Evolutionary conservation across 2,888 invertebrate species (phyloP).

Genomic region (Gymnosoma rotundatum): DNA sequence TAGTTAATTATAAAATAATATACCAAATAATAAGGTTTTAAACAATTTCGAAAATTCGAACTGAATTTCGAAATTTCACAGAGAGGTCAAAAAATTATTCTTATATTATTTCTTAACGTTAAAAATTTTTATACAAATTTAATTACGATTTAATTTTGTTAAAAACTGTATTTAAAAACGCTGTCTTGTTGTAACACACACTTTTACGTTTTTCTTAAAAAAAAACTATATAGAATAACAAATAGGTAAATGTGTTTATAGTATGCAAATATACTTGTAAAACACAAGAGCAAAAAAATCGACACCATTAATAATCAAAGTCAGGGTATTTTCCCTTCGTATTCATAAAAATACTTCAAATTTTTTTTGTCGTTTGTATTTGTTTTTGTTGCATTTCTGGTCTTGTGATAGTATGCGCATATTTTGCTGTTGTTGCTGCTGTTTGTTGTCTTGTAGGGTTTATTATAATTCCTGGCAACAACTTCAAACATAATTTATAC

Average conservation of each 20-base stretch:
- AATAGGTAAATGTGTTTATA: neutral
- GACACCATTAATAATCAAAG: constrained; percentile 66
- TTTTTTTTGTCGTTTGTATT: neutral
- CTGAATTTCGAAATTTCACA: too few species aligned
- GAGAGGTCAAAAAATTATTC: too few species aligned
- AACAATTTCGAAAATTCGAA: too few species aligned
- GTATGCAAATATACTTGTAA: constrained; percentile 4
- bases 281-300: neutral
- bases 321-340: constrained; percentile 48
- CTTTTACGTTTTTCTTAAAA: neutral
- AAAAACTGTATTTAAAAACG: too few species aligned
- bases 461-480: neutral
- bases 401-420: neutral
- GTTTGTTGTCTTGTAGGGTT: too few species aligned
- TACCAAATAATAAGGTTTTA: too few species aligned
- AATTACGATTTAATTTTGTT: too few species aligned
- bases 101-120: too few species aligned
- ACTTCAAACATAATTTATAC: neutral
- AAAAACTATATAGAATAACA: neutral
- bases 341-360: neutral
- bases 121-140: neutral
- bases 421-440: neutral
- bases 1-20: too few species aligned
- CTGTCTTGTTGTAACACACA: too few species aligned
- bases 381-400: neutral